These are phyloP conservation scores for Aptenodytes patagonicus DNA, from an alignment of 2,113 vertebrate species.

Conservation along the genomic window DNA sequence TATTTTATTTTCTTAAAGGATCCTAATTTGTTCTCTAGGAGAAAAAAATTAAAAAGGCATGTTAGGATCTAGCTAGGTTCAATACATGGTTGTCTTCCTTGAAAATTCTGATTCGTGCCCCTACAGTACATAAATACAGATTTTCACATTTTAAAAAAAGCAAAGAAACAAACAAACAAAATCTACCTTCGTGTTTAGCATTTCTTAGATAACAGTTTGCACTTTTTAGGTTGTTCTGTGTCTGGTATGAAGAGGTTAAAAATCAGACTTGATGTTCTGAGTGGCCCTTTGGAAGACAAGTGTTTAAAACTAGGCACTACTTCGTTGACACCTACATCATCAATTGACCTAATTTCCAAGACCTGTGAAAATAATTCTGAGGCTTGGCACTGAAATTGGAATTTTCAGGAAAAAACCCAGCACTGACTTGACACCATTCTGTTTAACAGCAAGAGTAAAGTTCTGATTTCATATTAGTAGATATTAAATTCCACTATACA, in stretches of 20 bases:
- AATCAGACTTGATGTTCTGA: not conserved
- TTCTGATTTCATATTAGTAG: not conserved
- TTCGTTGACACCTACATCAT: not conserved
- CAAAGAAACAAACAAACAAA: not conserved
- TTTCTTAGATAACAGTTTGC: not conserved
- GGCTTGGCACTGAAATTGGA: not conserved
- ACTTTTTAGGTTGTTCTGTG: not conserved
- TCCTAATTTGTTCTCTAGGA: not conserved
- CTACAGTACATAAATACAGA: not conserved
- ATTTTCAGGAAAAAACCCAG: not conserved
- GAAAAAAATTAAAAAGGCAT: not conserved
- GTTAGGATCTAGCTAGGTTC: not conserved
- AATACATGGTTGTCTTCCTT: not conserved
- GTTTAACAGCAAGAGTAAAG: not conserved
- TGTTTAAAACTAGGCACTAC: not conserved
- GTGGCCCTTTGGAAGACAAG: not conserved
- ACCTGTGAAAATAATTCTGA: not conserved
- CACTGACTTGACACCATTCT: not conserved
- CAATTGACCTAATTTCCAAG: not conserved
- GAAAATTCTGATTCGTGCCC: not conserved
- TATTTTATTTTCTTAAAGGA: not conserved
- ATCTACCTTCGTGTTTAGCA: not conserved
- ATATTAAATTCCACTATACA: not conserved
- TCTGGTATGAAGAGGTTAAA: not conserved
- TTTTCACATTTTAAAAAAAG: not conserved